These are phyloP conservation scores for Portunus trituberculatus DNA, from an alignment of 1,140 invertebrate species.

Conservation along the genomic window DNA sequence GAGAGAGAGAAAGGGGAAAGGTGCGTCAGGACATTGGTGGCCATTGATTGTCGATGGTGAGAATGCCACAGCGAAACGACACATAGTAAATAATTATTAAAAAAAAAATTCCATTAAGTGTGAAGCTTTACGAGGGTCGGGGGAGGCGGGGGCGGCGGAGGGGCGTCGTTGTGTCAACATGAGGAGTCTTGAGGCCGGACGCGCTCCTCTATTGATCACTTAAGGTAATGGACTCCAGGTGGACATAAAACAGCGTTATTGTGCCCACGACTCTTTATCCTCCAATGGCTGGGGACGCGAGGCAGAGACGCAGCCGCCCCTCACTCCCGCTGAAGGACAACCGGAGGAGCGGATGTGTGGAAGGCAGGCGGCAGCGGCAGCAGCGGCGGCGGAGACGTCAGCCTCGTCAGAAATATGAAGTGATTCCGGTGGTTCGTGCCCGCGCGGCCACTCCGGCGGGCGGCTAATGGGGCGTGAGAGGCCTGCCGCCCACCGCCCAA, in stretches of 20 bases:
- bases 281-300: neutral
- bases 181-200: slow-evolving; percentile 13
- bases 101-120: slow-evolving; percentile 35
- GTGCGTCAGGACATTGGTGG: neutral
- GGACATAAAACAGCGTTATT: slow-evolving; percentile 33
- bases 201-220: slow-evolving; percentile 34
- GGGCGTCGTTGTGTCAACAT: slow-evolving; percentile 31
- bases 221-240: slow-evolving; percentile 40
- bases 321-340: neutral
- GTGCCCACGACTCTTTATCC: slow-evolving; percentile 23
- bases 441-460: slow-evolving; percentile 15
- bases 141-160: neutral
- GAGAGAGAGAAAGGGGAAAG: slow-evolving; percentile 21
- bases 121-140: neutral
- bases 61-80: neutral
- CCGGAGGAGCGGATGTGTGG: neutral
- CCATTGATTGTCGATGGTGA: slow-evolving; percentile 45
- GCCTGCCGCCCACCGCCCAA: slow-evolving; percentile 30
- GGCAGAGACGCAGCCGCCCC: neutral
- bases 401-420: slow-evolving; percentile 21
- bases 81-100: slow-evolving; percentile 32
- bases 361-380: neutral
- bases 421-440: neutral
- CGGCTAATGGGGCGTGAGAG: slow-evolving; percentile 68
- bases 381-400: neutral